These are phyloP conservation scores for Sebastes minor DNA, from an alignment of 2,797 vertebrate genomes.

Conservation along the genomic window DNA sequence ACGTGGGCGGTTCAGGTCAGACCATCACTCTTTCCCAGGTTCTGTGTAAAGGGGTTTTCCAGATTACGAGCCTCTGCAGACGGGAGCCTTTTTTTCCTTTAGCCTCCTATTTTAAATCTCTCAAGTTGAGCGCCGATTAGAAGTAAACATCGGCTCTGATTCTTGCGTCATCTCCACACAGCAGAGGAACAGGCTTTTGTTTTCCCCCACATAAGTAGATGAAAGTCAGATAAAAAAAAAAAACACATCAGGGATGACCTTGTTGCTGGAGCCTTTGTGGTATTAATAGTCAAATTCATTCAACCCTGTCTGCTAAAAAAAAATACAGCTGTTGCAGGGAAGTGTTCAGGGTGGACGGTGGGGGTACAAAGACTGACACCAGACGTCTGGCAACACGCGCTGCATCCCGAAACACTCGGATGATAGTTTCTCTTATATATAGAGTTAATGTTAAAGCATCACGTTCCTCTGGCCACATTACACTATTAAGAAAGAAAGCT, in stretches of 20 bases:
- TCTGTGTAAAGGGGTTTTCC: constrained; percentile 54
- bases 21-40: constrained; percentile 27
- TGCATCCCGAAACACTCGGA: background rate
- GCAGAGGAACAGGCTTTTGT: background rate
- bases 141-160: constrained; percentile 1
- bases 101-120: constrained; percentile 17
- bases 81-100: constrained; percentile 17
- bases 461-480: background rate
- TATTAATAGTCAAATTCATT: background rate
- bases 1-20: constrained; percentile 64
- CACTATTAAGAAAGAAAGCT: background rate
- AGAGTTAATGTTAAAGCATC: constrained; percentile 1
- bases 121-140: background rate
- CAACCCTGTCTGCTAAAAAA: background rate
- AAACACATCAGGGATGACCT: background rate
- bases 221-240: constrained; percentile 5
- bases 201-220: background rate
- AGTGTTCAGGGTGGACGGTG: background rate
- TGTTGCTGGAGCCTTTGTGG: background rate
- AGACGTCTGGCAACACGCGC: background rate
- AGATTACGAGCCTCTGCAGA: constrained; percentile 32
- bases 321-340: background rate
- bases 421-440: too few relatives aligned
- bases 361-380: background rate
- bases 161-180: constrained; percentile 27